Conservation (phyloP, 2,888 invertebrate genomes). For the Augiades crinisus region DNA sequence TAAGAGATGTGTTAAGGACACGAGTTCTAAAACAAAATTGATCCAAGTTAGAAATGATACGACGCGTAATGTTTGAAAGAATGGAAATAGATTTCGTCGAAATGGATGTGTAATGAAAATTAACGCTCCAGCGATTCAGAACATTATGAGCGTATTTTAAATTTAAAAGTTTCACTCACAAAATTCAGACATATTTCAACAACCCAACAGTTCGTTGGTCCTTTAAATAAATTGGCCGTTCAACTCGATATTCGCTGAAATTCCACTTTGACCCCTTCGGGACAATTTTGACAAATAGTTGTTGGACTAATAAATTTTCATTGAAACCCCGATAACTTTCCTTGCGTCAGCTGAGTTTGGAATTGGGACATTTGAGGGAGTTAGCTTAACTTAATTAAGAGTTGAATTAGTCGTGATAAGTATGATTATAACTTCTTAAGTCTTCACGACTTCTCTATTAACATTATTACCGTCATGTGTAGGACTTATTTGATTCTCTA, state of each 20-base stretch:
- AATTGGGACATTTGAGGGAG: conserved; percentile 68
- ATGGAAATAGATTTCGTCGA: conserved; percentile 8
- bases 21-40: no score
- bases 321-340: conserved; percentile 71
- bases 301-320: conserved; percentile 75
- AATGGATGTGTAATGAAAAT: conserved; percentile 23
- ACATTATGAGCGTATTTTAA: conserved; percentile 35
- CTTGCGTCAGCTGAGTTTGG: conserved; percentile 57
- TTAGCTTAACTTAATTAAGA: conserved; percentile 73
- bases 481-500: conserved; percentile 37
- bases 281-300: conserved; percentile 79
- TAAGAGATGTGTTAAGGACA: no score
- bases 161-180: conserved; percentile 36
- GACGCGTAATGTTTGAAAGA: background rate
- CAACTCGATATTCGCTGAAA: conserved; percentile 65
- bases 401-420: conserved; percentile 71
- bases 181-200: conserved; percentile 38
- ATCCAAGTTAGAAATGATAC: background rate
- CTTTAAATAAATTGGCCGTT: conserved; percentile 64
- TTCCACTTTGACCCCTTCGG: conserved; percentile 59
- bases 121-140: conserved; percentile 30
- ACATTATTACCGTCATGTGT: conserved; percentile 4
- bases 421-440: conserved; percentile 69
- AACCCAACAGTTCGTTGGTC: conserved; percentile 39
- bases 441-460: conserved; percentile 40